Conservation (phyloP, 2,888 invertebrate genomes). For the Hypsopygia costalis region DNA sequence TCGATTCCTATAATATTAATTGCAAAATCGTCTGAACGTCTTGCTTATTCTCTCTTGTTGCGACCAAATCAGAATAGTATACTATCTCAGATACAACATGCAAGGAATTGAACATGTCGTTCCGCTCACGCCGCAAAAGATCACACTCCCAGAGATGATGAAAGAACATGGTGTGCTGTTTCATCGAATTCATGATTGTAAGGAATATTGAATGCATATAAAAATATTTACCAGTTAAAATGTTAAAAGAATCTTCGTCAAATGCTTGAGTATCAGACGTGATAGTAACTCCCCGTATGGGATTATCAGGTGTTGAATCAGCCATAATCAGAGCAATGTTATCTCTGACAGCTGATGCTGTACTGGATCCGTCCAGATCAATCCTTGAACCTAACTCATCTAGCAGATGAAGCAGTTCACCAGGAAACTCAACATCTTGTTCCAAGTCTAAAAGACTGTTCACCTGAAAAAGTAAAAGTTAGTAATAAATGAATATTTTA, state of each 20-base stretch:
- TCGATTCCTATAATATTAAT: no score
- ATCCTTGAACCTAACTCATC: constrained; percentile 47
- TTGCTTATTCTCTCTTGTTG: no score
- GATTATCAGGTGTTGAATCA: constrained; percentile 38
- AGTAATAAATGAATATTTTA: no score
- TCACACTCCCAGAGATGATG: no score
- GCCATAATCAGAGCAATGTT: constrained; percentile 59
- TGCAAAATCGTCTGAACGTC: no score
- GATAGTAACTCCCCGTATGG: constrained; percentile 51
- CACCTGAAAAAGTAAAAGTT: constrained; percentile 37
- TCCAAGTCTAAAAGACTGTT: constrained; percentile 42
- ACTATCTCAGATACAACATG: no score
- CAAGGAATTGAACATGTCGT: no score
- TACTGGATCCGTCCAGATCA: constrained; percentile 41
- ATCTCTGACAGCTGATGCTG: constrained; percentile 33
- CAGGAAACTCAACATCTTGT: constrained; percentile 45
- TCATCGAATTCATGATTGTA: no score
- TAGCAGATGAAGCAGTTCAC: constrained; percentile 46
- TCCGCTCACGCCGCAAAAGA: no score
- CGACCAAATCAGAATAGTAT: no score
- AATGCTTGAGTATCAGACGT: constrained; percentile 38
- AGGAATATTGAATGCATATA: no score
- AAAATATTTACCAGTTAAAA: neutral
- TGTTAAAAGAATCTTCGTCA: constrained; percentile 34
- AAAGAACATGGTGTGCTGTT: no score